Evolutionary conservation across 2,113 vertebrate species (phyloP).

Genomic region (Perccottus glenii): DNA sequence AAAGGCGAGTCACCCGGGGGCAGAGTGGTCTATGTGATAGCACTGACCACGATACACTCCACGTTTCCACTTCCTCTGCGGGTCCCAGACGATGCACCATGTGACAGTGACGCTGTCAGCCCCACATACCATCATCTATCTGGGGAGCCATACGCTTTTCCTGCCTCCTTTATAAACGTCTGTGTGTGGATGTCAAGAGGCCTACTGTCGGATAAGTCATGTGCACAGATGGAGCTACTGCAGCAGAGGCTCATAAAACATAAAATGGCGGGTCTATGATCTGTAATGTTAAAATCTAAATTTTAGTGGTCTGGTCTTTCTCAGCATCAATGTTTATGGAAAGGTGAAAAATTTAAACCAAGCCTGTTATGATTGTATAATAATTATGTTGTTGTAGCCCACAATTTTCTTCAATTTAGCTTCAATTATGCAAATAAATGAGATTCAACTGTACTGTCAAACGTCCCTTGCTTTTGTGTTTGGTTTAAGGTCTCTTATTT

Average conservation of each 20-base stretch:
- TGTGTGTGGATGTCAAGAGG: slow-evolving; percentile 1
- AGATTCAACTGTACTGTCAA: too few relatives aligned
- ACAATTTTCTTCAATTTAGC: too few relatives aligned
- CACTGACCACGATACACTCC: slow-evolving; percentile 27
- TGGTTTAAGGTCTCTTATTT: too few relatives aligned
- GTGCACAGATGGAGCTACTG: not conserved
- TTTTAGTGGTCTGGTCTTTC: too few relatives aligned
- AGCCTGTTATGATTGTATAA: too few relatives aligned
- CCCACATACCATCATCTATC: not conserved
- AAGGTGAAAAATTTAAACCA: too few relatives aligned
- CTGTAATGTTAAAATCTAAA: too few relatives aligned
- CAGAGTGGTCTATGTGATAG: slow-evolving; percentile 43
- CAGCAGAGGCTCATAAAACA: not conserved
- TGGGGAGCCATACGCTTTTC: not conserved
- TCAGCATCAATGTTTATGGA: too few relatives aligned
- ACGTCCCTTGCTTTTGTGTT: too few relatives aligned
- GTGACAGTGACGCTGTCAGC: slow-evolving; percentile 17
- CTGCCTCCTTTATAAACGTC: not conserved
- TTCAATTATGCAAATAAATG: too few relatives aligned
- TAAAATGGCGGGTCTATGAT: not conserved
- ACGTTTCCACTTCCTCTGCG: slow-evolving; percentile 45
- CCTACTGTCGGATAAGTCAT: slow-evolving; percentile 1
- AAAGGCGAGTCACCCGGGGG: slow-evolving; percentile 17
- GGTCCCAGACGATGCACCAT: slow-evolving; percentile 30
- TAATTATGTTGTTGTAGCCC: too few relatives aligned